Evolutionary conservation across 2,888 invertebrate genomes (phyloP), one percentile per base, ranked within the genome.

Genomic region (Athalia circularis): DNA sequence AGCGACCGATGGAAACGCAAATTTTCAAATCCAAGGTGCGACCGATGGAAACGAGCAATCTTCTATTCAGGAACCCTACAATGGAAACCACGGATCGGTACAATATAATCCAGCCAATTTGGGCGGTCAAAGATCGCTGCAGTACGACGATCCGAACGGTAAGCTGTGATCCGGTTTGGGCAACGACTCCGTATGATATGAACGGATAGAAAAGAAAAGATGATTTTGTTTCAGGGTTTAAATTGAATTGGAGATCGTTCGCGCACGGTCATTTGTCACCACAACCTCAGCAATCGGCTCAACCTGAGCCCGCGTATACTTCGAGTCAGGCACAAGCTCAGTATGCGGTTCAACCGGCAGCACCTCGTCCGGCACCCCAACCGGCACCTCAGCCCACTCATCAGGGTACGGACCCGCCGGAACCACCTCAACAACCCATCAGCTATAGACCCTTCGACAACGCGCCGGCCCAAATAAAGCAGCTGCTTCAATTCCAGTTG

Each of bases 111-210:
- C 29, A 29, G 29, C 29, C 29, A 29, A 29, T 29, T 2, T 29
- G 29, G 29, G 29, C 29, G 59, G 68, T 4, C 81, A 81, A 3
- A 84, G 87, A 77, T 84, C 89, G 5, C 83, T 89, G 52, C 81
- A 88, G 13, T 90, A 90, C 80, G 83, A 86, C 79, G 88, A 89
- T 80, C 87, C 88, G 13, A 87, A 85, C 81, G 88, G 89, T 88
- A 82, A 29, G 29, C 29, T 79, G 79, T 79, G 79, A 11, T 9
- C n/a, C 3, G 59, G 43, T 47, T 8, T n/a, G 15, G 13, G 3
- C 9, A 43, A 59, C n/a, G 1, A 7, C 5, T 15, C 11, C 59
- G 43, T 29, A 11, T 13, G 52, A 9, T 11, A 50, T 15, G 11
- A 13, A 5, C 52, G 4, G 47, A 65, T n/a, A 9, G 11, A 43